Base-by-base conservation (phyloP, 2,888 invertebrate genomes). In the Choreutis nemorana region DNA sequence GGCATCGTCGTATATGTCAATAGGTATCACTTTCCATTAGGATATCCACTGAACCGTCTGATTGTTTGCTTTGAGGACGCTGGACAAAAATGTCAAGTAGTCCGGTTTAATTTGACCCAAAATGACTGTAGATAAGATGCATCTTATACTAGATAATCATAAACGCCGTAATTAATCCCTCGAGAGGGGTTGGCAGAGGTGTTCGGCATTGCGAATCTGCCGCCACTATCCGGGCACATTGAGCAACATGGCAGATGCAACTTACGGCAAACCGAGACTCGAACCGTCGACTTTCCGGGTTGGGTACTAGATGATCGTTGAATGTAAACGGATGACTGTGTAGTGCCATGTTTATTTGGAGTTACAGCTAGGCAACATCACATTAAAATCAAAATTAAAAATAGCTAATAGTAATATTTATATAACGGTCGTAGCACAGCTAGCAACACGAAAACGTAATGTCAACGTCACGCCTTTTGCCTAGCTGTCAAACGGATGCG, bases 351-450 rank as follows among this genome's bases (percentile, higher is more conserved):
- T n/a, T 26, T 20, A 26, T 3, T n/a, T n/a, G 12, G 13, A 12
- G 12, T 26, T 26, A 16, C 11, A n/a, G 11, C 13, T 20, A 20
- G 20, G 20, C 10, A 10, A 21, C 24, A 9, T 27, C 34, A 23
- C 34, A 34, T 15, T 37, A 34, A 37, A 15, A 18, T 30, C 25
- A 25, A 30, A 20, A 26, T 14, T 21, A 18, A 10, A 25, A 10
- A 23, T 15, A 23, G 23, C 28, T 23, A 23, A 16, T 26, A 23
- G 13, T 14, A 28, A 28, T 31, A 31, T 23, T 14, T 31, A 23
- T 27, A 14, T 13, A 10, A 26, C 14, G 27, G 23, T 31, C 18
- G 23, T 31, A 28, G 27, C 12, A 9, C n/a, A 21, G 3, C 3
- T 21, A 21, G 10, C n/a, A 9, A 21, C 2, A 9, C 5, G 9